These are phyloP conservation scores for Scortum barcoo DNA, from an alignment of 2,113 vertebrate species.

Conservation along the genomic window DNA sequence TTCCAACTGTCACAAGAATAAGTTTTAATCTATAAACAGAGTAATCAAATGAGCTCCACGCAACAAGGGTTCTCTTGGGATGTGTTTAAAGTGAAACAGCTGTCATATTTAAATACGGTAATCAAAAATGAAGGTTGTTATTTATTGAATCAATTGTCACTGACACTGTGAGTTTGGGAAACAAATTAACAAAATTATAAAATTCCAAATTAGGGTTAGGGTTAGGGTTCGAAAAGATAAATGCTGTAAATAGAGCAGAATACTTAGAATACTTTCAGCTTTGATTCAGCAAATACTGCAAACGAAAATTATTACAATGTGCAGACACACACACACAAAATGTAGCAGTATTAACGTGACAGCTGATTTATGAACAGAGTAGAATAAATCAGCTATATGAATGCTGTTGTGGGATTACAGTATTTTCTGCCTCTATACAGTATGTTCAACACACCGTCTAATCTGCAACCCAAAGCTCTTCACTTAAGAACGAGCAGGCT, in stretches of 20 bases:
- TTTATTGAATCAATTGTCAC: background rate
- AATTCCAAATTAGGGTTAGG: background rate
- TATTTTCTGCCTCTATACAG: conserved; percentile 20
- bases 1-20: conserved; percentile 5
- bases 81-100: conserved; percentile 13
- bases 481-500: conserved; percentile 52
- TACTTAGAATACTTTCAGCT: background rate
- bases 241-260: background rate
- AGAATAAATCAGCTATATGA: background rate
- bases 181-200: background rate
- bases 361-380: conserved; percentile 8
- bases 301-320: background rate
- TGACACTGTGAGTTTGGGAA: background rate
- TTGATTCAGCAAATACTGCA: background rate
- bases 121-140: conserved; percentile 10
- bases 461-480: conserved; percentile 58
- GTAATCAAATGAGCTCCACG: background rate
- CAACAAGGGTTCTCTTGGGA: conserved; percentile 10
- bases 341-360: background rate
- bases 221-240: background rate
- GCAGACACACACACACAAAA: background rate
- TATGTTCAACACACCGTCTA: conserved; percentile 28
- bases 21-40: conserved; percentile 28
- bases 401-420: conserved; percentile 27
- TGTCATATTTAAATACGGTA: background rate